Evolutionary conservation across 2,888 invertebrate species (phyloP), one percentile per base, ranked within the genome.

Genomic region (Pecten maximus): DNA sequence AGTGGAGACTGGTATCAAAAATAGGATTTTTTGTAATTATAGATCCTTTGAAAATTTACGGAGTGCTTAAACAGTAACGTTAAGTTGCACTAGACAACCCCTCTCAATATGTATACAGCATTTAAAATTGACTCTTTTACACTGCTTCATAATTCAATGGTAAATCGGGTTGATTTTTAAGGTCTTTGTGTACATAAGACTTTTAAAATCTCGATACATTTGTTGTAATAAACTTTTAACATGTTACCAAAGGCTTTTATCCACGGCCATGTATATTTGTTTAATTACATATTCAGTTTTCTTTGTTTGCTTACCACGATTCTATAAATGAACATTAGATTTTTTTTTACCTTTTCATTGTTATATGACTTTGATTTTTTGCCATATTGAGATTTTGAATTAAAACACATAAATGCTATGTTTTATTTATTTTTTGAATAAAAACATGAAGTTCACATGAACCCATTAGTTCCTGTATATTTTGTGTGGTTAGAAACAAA

Each of bases 161-260:
- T 74, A 74, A 74, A 74, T 74, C 74, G 28, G 74, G 74, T 74
- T 74, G 74, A 74, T 74, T 74, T 74, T 74, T 74, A 74, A 74
- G 74, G 74, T 35, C 74, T 74, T 74, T 74, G 74, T 74, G 74
- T 74, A 74, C 74, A 74, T 35, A 74, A 74, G 74, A 74, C 74
- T 74, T 74, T 74, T 74, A 74, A 74, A 74, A 74, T 74, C 74
- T 74, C 74, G 74, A 74, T 74, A 74, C 74, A 74, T 74, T 74
- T 74, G 74, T 74, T 74, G 74, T 74, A 74, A 74, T 74, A 74
- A 74, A 74, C 74, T 74, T 74, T 74, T 74, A 74, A 74, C 74
- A 74, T 74, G 28, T 74, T 74, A 35, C 74, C 28, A 74, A 74
- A 74, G 74, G 74, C 74, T 74, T 74, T 74, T 74, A 74, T 74